These are phyloP conservation scores for Oreortyx pictus DNA, from an alignment of 2,797 vertebrate genomes.

Conservation along the genomic window DNA sequence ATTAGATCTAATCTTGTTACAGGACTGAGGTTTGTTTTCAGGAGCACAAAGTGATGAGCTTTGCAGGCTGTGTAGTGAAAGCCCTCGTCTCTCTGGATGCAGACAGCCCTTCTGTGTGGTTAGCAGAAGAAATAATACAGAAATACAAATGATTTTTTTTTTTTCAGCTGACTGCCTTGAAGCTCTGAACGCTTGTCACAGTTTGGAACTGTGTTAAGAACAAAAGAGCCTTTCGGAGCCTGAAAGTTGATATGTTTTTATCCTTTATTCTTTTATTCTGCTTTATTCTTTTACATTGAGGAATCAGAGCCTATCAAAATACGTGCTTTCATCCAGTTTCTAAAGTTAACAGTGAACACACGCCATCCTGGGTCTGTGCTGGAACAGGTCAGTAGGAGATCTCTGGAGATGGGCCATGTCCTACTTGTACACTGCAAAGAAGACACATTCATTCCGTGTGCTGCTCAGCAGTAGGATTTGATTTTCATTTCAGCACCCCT, in stretches of 20 bases:
- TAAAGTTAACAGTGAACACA: not conserved
- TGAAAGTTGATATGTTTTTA: not conserved
- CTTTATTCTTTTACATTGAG: not conserved
- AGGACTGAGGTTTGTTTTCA: not conserved
- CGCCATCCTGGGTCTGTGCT: no score
- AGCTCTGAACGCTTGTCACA: not conserved
- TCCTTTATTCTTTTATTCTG: not conserved
- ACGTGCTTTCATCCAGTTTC: not conserved
- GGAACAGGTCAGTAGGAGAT: not conserved
- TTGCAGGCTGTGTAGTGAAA: not conserved
- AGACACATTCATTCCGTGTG: not conserved
- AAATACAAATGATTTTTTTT: not conserved
- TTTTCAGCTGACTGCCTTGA: not conserved
- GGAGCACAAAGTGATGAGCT: not conserved
- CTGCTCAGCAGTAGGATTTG: not conserved
- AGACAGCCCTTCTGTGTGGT: no score
- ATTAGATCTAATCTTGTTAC: not conserved
- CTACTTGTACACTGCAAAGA: not conserved
- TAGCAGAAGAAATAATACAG: not conserved
- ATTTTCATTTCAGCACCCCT: not conserved
- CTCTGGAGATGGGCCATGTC: not conserved
- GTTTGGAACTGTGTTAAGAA: not conserved
- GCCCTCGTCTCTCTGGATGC: no score
- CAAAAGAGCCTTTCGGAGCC: not conserved
- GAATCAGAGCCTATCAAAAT: not conserved